Base-by-base conservation (phyloP, 2,888 invertebrate genomes). In the Drosophila mettleri region DNA sequence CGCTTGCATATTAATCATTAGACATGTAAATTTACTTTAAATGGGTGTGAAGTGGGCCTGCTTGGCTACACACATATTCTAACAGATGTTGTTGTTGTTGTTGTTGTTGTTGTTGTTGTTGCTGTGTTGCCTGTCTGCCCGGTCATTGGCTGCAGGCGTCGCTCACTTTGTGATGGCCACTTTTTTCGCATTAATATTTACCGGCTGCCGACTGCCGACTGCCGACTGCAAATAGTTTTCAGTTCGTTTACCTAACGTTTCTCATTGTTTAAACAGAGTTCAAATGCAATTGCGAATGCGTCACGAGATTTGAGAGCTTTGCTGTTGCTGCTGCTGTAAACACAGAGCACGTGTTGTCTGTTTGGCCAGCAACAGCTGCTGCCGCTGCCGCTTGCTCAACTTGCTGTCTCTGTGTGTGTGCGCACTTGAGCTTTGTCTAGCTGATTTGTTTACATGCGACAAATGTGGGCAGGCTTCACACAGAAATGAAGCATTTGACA, bases 171-270 rank as follows among this genome's bases (percentile, higher is more conserved):
- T 75, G 78, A 80, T 78, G 70, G 66, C 70, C 76, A 77, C 69
- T 77, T 70, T 76, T 76, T 77, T 74, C 74, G 74, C 65, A 48
- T 77, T 78, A 69, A 66, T 65, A 77, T 77, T 74, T 77, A 77
- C 63, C 74, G 66, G 53, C 59, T 58, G 55, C 24, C 55, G 45
- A 48, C 80, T 79, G 86, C 79, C 74, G 66, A 49, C 59, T 58
- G 55, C 24, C 55, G 45, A 48, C 80, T 79, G 86, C 79, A 84
- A 84, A 84, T 84, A 84, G 82, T 80, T 81, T 71, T 59, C 73
- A 83, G 85, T 83, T 87, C 88, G 69, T 87, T 85, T 80, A 85
- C 87, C 87, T 48, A 68, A 62, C 61, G 61, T 39, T 46, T 65
- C 63, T 60, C 83, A 87, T 85, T 85, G 87, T 87, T 83, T 66